Evolutionary conservation across 2,888 invertebrate species (phyloP), one percentile per base, ranked within the genome.

Genomic region (Iselma pallidipennis): DNA sequence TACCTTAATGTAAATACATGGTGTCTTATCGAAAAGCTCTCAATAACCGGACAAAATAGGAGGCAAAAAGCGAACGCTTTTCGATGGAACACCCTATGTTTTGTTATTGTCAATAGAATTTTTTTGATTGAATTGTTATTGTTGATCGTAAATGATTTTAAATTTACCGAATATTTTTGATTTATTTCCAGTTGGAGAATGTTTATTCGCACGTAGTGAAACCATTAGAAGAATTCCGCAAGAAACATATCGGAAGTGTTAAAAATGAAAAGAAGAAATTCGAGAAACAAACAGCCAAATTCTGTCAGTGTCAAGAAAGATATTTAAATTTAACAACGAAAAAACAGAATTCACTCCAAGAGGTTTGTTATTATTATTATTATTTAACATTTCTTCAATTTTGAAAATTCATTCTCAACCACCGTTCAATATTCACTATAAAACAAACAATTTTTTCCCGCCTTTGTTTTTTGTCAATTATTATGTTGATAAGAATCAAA

Each of bases 201-300:
- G 95, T 97, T 55, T 91, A 93, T 83, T 92, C 93, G 76, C 94
- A 95, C 82, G 96, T 98, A 78, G 91, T 98, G 75, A 89, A 91
- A 78, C 96, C 97, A 26, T 85, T 98, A 78, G 97, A 97, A 83
- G 89, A 88, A 73, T 98, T 97, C 84, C 88, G 97, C 64, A 96
- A 96, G 82, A 92, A 94, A 72, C 94, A 96, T 82, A 96, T 98
- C 75, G 96, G 96, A 54, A 94, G 92, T 59, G 97, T 96, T 61
- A 97, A 97, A 87, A 95, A 94, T 74, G 94, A 94, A 59, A 97
- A 96, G 83, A 97, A 98, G 84, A 96, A 96, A 82, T 98, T 97
- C 84, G 97, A 98, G 79, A 98, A 98, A 82, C 96, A 98, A 83
- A 98, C 98, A 2, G 90, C 93, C 69, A 98, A 98, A 82, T 98